These are phyloP conservation scores for Meriones psammophilus DNA, from an alignment of 2,797 vertebrate genomes.

Conservation along the genomic window DNA sequence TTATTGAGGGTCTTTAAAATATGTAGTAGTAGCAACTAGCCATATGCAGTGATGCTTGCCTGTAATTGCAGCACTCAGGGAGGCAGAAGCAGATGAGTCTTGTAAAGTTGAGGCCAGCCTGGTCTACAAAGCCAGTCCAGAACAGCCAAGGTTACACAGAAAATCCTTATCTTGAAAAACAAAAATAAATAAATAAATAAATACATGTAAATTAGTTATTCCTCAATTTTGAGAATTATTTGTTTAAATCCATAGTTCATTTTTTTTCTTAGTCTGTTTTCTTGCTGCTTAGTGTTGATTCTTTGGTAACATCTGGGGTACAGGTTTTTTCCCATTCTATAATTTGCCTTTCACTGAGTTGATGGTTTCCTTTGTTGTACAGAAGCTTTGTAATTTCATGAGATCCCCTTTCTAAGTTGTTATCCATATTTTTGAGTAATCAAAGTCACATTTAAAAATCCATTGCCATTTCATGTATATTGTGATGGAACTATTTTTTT, in stretches of 20 bases:
- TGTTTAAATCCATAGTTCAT: background rate
- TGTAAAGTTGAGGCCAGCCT: too few relatives aligned
- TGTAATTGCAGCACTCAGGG: too few relatives aligned
- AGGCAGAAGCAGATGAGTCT: too few relatives aligned
- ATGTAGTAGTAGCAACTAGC: too few relatives aligned
- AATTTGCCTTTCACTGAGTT: background rate
- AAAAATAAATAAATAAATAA: too few relatives aligned
- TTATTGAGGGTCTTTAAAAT: background rate
- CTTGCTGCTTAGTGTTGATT: background rate
- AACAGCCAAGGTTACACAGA: too few relatives aligned
- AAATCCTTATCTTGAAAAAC: too few relatives aligned
- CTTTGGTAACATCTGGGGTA: background rate
- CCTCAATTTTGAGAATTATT: background rate
- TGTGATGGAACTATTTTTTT: too few relatives aligned
- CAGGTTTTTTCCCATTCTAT: background rate
- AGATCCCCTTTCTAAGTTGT: background rate
- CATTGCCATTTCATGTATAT: too few relatives aligned
- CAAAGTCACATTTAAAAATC: background rate
- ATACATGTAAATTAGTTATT: too few relatives aligned
- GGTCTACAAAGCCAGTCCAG: too few relatives aligned
- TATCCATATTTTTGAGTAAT: background rate
- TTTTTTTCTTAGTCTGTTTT: background rate
- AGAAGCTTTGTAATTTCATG: background rate
- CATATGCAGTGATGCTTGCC: too few relatives aligned
- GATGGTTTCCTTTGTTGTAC: background rate